These are phyloP conservation scores for Cyprinus carpio DNA, from an alignment of 2,113 vertebrate genomes.

Conservation along the genomic window DNA sequence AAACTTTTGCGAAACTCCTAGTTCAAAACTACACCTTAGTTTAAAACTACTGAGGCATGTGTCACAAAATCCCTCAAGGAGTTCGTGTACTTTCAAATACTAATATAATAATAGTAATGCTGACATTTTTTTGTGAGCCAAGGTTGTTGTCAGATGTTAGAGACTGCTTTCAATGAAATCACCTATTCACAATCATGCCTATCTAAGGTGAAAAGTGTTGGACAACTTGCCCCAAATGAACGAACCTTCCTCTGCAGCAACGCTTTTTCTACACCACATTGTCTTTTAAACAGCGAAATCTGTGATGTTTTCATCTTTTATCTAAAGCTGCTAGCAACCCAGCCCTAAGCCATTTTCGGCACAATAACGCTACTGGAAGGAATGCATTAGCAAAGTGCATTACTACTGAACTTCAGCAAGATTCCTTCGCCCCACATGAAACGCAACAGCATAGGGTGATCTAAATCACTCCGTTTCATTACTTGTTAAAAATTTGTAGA, in stretches of 20 bases:
- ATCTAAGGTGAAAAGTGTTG: not conserved
- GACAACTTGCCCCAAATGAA: not conserved
- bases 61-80: not conserved
- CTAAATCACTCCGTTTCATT: conserved; percentile 3
- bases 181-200: too few species aligned
- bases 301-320: not conserved
- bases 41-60: not conserved
- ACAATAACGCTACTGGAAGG: not conserved
- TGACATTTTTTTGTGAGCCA: not conserved
- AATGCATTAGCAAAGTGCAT: conserved; percentile 3
- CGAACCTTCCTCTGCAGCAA: not conserved
- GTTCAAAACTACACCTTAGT: not conserved
- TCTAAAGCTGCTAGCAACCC: not conserved
- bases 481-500: not conserved
- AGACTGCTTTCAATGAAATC: too few species aligned
- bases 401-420: not conserved
- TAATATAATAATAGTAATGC: too few species aligned
- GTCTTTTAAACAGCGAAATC: not conserved
- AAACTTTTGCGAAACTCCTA: too few species aligned
- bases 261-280: not conserved
- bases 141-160: too few species aligned
- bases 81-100: not conserved
- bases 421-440: not conserved
- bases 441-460: not conserved
- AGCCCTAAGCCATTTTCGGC: not conserved